phyloP scores from a whole-genome alignment of 2,797 vertebrate genomes.

The Pangasius macronema region DNA sequence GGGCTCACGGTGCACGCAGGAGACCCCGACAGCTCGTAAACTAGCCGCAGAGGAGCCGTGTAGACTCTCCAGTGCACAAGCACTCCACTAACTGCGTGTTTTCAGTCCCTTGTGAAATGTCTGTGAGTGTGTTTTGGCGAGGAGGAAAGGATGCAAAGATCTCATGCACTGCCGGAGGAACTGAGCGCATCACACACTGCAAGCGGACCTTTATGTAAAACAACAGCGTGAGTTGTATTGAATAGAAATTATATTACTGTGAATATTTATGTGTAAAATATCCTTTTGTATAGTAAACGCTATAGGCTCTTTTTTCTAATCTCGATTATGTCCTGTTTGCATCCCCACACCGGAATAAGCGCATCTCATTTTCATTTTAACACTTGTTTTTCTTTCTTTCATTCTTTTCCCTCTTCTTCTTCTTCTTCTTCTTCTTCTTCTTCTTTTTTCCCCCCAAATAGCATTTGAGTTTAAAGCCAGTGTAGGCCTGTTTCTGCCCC shows the following conservation, averaged over 20 bases:
- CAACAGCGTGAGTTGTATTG: slow-evolving; percentile 82
- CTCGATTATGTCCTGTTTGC: slow-evolving; percentile 31
- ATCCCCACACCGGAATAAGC: slow-evolving; percentile 33
- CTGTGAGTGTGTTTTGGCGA: slow-evolving; percentile 73
- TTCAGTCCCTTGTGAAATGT: slow-evolving; percentile 53
- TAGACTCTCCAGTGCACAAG: neutral
- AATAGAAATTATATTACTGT: slow-evolving; percentile 84
- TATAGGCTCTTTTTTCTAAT: slow-evolving; percentile 37
- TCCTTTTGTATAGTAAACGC: slow-evolving; percentile 74
- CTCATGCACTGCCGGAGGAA: slow-evolving; percentile 53
- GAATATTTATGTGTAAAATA: slow-evolving; percentile 88
- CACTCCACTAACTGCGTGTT: slow-evolving; percentile 22
- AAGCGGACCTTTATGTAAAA: slow-evolving; percentile 78
- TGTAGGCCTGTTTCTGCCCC: neutral
- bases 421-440: neutral
- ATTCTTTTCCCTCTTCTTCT: too few species aligned
- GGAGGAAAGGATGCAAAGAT: slow-evolving; percentile 53
- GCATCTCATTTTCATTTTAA: neutral
- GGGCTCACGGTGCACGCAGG: slow-evolving; percentile 82
- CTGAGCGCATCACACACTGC: slow-evolving; percentile 54
- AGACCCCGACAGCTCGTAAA: slow-evolving; percentile 86
- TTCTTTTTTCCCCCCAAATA: neutral
- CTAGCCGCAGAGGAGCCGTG: neutral
- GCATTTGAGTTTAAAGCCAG: neutral
- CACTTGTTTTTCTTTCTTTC: neutral